Evolutionary conservation across 2,888 invertebrate genomes (phyloP).

Genomic region (Nomada goodeniana): DNA sequence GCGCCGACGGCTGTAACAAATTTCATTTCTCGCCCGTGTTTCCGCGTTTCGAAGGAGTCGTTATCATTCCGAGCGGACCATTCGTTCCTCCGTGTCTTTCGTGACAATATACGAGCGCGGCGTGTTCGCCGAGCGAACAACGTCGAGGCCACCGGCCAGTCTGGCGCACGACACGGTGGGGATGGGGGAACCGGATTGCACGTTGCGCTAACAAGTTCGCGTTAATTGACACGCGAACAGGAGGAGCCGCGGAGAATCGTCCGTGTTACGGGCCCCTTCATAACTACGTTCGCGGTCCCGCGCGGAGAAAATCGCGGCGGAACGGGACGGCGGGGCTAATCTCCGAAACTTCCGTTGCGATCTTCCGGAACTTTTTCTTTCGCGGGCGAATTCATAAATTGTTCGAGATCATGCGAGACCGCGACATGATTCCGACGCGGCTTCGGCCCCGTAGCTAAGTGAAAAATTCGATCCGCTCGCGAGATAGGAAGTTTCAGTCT

Average conservation of each 20-base stretch:
- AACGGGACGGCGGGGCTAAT: slow-evolving; percentile 27
- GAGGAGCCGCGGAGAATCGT: not conserved
- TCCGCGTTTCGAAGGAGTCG: slow-evolving; percentile 16
- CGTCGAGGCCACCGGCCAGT: not conserved
- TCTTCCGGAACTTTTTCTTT: slow-evolving; percentile 34
- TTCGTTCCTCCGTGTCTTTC: slow-evolving; percentile 31
- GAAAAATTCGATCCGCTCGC: slow-evolving; percentile 46
- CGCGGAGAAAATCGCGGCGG: slow-evolving; percentile 5
- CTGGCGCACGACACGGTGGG: slow-evolving; percentile 15
- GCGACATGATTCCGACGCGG: not conserved
- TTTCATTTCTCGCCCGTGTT: slow-evolving; percentile 9
- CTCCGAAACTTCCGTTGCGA: slow-evolving; percentile 41
- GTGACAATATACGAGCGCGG: slow-evolving; percentile 8
- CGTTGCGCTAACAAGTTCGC: slow-evolving; percentile 43
- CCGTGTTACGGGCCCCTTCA: slow-evolving; percentile 24
- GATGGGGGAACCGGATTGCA: slow-evolving; percentile 27
- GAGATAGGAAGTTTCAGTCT: slow-evolving; percentile 32
- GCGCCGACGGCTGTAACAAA: slow-evolving; percentile 6
- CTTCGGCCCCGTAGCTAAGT: slow-evolving; percentile 7
- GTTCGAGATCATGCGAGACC: slow-evolving; percentile 15
- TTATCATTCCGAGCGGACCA: slow-evolving; percentile 11
- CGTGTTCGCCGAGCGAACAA: not conserved
- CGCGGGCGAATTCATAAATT: slow-evolving; percentile 35
- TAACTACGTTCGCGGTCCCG: slow-evolving; percentile 21
- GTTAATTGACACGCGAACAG: slow-evolving; percentile 47